phyloP scores from a whole-genome alignment of 2,888 invertebrate species.

The Argynnis bischoffii region DNA sequence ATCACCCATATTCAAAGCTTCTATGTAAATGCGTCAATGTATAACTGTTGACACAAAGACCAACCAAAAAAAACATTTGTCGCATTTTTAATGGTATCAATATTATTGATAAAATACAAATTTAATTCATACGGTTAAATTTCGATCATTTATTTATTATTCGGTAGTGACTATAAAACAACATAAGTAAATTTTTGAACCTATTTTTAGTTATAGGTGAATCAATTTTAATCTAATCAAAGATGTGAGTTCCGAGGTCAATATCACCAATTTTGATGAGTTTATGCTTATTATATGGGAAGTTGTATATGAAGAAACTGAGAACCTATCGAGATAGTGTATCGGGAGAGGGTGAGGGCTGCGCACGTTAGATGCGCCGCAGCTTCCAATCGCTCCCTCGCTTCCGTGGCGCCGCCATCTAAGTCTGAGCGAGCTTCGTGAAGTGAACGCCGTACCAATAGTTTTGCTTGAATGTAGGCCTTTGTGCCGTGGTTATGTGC shows the following conservation, averaged over 20 bases:
- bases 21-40: no score
- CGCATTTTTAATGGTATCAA: no score
- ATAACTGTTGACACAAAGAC: no score
- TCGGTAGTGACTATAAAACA: no score
- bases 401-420: constrained; percentile 72
- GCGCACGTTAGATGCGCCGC: constrained; percentile 76
- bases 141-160: no score
- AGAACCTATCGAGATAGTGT: constrained; percentile 24
- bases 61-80: no score
- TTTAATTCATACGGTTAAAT: no score
- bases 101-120: no score
- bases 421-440: constrained; percentile 60
- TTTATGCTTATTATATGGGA: constrained; percentile 12
- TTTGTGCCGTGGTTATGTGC: constrained; percentile 62
- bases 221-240: neutral
- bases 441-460: constrained; percentile 58
- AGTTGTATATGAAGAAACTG: constrained; percentile 15
- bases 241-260: neutral
- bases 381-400: constrained; percentile 65
- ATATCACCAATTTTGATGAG: neutral
- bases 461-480: constrained; percentile 43
- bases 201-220: no score
- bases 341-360: constrained; percentile 61
- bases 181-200: no score
- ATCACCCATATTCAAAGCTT: no score